phyloP scores from a whole-genome alignment of 1,140 invertebrate genomes.

The Epicauta chinensis region DNA sequence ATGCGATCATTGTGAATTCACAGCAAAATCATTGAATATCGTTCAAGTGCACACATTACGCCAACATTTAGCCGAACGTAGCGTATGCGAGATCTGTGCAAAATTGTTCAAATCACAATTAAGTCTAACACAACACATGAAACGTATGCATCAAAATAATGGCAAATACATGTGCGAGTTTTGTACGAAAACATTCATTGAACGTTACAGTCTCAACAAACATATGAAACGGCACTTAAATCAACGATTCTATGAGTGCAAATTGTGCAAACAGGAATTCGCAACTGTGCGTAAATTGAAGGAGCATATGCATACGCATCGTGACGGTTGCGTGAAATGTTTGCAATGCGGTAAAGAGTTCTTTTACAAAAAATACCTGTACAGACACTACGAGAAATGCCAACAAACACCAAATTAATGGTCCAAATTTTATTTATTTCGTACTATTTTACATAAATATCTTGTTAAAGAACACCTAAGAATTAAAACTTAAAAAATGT shows the following conservation, averaged over 20 bases:
- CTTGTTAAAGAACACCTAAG: slow-evolving; percentile 34
- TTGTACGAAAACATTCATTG: slow-evolving; percentile 31
- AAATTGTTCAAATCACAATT: slow-evolving; percentile 20
- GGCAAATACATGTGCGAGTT: slow-evolving; percentile 28
- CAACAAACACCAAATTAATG: slow-evolving; percentile 5
- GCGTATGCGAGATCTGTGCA: slow-evolving; percentile 16
- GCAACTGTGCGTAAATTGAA: slow-evolving; percentile 17
- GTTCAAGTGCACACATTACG: slow-evolving; percentile 17
- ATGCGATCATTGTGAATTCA: slow-evolving; percentile 19
- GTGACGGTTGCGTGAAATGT: slow-evolving; percentile 17
- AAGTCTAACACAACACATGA: slow-evolving; percentile 19
- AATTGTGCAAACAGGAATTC: slow-evolving; percentile 19
- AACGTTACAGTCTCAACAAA: slow-evolving; percentile 27
- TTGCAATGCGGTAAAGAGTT: slow-evolving; percentile 18
- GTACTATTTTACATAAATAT: slow-evolving; percentile 40
- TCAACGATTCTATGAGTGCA: slow-evolving; percentile 19
- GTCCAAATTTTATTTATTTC: slow-evolving; percentile 36
- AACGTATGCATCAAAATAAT: slow-evolving; percentile 11
- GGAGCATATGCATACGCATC: slow-evolving; percentile 21
- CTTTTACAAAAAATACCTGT: slow-evolving; percentile 20
- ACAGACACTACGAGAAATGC: slow-evolving; percentile 19
- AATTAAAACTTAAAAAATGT: slow-evolving; percentile 30
- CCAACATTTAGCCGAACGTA: slow-evolving; percentile 16
- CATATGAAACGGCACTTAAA: slow-evolving; percentile 26
- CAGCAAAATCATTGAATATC: slow-evolving; percentile 17